Evolutionary conservation across 2,113 vertebrate genomes (phyloP).

Genomic region (Varanus komodoensis): DNA sequence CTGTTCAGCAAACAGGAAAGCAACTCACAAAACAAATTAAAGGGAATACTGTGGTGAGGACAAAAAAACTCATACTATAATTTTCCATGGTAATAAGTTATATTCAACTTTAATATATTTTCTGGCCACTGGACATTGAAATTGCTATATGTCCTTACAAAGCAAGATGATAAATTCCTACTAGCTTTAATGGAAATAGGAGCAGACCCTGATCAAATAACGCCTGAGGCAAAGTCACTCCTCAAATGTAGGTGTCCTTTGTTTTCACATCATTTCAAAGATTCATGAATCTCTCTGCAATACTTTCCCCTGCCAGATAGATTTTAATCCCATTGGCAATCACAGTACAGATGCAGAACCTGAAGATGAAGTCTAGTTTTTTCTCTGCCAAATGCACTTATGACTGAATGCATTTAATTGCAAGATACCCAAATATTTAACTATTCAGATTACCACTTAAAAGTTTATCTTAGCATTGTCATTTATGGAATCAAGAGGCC

Average conservation of each 20-base stretch:
- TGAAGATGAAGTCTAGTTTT: background rate
- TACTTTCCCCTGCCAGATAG: background rate
- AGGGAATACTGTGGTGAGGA: constrained; percentile 30
- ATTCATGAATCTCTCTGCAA: background rate
- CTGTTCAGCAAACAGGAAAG: background rate
- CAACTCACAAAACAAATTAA: constrained; percentile 17
- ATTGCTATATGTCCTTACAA: background rate
- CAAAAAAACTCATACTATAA: background rate
- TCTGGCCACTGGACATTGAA: background rate
- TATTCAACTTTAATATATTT: background rate
- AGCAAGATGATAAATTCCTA: background rate
- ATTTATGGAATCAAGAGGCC: background rate
- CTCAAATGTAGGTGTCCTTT: background rate
- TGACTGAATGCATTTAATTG: background rate
- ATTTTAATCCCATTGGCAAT: constrained; percentile 25
- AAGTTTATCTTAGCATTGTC: background rate
- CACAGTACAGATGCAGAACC: background rate
- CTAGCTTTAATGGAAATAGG: background rate
- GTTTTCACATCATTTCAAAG: constrained; percentile 13
- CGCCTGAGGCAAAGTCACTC: background rate
- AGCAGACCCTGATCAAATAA: constrained; percentile 32
- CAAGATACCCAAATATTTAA: background rate
- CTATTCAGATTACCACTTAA: background rate
- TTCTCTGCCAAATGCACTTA: background rate
- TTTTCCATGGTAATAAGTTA: background rate